Percentiles rank a stretch among this genome's conserved stretches.
Evolutionary conservation across 2,888 invertebrate species (phyloP).

Genomic region (Pristionchus arcanus): DNA sequence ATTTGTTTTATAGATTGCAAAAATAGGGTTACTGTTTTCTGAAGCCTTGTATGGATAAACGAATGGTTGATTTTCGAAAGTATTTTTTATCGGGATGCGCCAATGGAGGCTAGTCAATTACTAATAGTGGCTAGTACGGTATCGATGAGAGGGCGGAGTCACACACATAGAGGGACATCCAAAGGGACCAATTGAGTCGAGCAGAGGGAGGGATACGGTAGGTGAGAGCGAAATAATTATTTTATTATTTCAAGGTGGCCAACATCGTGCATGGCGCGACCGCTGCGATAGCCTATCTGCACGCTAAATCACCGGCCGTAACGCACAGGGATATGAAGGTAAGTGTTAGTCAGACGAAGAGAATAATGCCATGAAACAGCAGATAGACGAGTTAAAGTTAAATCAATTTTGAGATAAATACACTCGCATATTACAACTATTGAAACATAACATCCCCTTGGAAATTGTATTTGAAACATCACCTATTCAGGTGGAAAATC

Average conservation of each 20-base stretch:
- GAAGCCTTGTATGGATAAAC: too few relatives aligned
- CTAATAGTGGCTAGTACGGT: conserved; percentile 36
- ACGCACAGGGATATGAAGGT: conserved; percentile 95
- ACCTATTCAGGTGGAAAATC: conserved; percentile 87
- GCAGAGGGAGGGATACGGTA: neutral
- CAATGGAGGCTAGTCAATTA: conserved; percentile 4
- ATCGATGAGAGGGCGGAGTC: neutral
- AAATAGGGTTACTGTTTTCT: too few relatives aligned
- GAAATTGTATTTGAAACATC: neutral
- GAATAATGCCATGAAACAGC: too few relatives aligned
- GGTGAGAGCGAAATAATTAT: neutral
- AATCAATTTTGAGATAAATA: too few relatives aligned
- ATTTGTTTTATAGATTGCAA: too few relatives aligned
- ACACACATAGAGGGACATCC: conserved; percentile 16
- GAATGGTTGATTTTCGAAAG: too few relatives aligned
- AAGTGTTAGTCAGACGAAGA: too few relatives aligned
- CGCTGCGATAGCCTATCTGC: conserved; percentile 94
- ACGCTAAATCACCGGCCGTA: conserved; percentile 91
- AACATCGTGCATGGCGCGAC: conserved; percentile 90
- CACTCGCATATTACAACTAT: too few relatives aligned
- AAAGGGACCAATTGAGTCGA: neutral
- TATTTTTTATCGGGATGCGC: conserved; percentile 16
- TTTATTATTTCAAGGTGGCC: neutral
- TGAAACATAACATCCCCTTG: too few relatives aligned
- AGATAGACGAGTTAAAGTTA: too few relatives aligned